Evolutionary conservation across 2,797 vertebrate species (phyloP).

Genomic region (Petrocephalus sullivani): DNA sequence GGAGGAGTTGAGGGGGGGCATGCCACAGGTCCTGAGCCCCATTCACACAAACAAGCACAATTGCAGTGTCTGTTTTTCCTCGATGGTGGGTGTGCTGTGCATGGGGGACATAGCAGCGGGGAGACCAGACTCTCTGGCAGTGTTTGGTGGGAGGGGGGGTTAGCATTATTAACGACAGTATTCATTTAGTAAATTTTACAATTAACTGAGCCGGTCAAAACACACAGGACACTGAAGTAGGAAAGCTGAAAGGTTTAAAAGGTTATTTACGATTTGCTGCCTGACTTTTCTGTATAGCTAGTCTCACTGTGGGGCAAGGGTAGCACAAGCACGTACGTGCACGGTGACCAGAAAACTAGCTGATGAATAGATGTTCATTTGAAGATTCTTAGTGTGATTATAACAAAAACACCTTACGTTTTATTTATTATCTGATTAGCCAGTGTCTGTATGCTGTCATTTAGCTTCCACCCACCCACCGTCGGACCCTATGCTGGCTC

Average conservation of each 20-base stretch:
- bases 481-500: neutral
- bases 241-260: neutral
- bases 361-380: neutral
- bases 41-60: constrained; percentile 3
- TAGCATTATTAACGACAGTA: neutral
- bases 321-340: neutral
- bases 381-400: neutral
- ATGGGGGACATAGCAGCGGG: neutral
- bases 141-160: neutral
- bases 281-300: neutral
- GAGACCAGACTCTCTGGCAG: neutral
- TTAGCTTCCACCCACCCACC: neutral
- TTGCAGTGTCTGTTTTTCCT: neutral
- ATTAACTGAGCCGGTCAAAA: neutral
- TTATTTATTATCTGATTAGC: neutral
- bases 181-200: neutral
- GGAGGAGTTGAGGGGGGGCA: constrained; percentile 14
- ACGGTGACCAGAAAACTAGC: neutral
- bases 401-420: neutral
- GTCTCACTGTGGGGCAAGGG: neutral
- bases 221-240: neutral
- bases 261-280: neutral
- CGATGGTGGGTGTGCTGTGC: neutral
- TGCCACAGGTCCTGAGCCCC: constrained; percentile 34
- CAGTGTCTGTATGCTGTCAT: neutral